Conservation (phyloP, 2,888 invertebrate genomes). For the Mongoloraphidia duomilia region DNA sequence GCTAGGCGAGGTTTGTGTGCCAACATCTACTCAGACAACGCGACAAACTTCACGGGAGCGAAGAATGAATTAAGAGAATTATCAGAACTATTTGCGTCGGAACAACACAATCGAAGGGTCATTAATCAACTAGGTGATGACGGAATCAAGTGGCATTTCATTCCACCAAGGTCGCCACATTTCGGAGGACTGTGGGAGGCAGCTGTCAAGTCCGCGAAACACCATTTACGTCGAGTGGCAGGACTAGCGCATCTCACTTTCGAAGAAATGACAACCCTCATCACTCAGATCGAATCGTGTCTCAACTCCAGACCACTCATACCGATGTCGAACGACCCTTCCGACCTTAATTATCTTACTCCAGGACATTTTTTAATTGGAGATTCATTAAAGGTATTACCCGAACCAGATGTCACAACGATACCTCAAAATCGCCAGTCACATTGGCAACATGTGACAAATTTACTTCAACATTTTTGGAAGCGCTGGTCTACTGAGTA, state of each 20-base stretch:
- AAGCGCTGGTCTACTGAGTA: too few species aligned
- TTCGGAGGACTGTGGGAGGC: neutral
- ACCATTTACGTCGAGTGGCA: neutral
- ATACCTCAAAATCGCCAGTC: too few species aligned
- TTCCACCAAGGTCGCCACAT: neutral
- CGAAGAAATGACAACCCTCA: neutral
- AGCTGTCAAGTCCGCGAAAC: neutral
- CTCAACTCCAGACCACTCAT: neutral
- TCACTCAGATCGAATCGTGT: neutral
- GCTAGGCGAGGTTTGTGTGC: constrained; percentile 14
- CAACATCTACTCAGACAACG: constrained; percentile 17
- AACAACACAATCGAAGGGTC: neutral
- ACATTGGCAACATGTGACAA: too few species aligned
- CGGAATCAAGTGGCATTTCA: constrained; percentile 9
- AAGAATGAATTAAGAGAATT: constrained; percentile 6
- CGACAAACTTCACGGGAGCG: constrained; percentile 17
- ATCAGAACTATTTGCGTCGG: neutral
- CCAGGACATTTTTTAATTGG: too few species aligned
- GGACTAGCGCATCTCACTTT: neutral
- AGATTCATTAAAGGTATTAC: too few species aligned
- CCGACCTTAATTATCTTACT: too few species aligned
- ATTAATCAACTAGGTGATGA: constrained; percentile 4
- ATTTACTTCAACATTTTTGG: too few species aligned
- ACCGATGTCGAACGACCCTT: neutral
- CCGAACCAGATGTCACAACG: too few species aligned